Conservation (phyloP, 1,140 invertebrate genomes). For the Homalodisca vitripennis region DNA sequence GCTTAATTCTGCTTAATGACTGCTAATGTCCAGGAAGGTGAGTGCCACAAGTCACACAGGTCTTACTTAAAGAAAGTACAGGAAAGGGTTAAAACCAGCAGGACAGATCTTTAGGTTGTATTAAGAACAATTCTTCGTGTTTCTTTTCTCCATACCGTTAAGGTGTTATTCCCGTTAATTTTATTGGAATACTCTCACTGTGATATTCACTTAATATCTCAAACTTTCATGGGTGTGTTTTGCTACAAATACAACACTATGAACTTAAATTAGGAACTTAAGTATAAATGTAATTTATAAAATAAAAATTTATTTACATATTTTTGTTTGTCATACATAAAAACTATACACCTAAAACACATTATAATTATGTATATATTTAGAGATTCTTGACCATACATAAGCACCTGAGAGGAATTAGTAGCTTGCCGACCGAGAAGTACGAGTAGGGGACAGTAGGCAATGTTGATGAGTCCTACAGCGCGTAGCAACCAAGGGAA, state of each 20-base stretch:
- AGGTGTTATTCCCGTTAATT: too few relatives aligned
- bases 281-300: not conserved
- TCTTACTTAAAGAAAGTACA: too few relatives aligned
- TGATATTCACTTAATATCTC: not conserved
- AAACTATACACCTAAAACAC: not conserved
- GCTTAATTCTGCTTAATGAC: not conserved
- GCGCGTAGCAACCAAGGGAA: slow-evolving; percentile 71
- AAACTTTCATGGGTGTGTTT: not conserved
- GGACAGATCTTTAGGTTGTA: too few relatives aligned
- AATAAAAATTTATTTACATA: not conserved
- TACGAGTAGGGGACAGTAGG: slow-evolving; percentile 50
- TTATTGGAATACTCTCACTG: too few relatives aligned
- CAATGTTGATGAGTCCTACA: slow-evolving; percentile 65
- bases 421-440: slow-evolving; percentile 11
- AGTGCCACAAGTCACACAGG: not conserved
- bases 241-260: not conserved
- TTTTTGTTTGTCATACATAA: not conserved
- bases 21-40: not conserved
- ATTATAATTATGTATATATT: too few relatives aligned
- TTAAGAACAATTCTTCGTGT: too few relatives aligned
- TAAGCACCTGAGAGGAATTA: not conserved
- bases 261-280: not conserved
- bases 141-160: too few relatives aligned
- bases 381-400: too few relatives aligned
- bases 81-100: too few relatives aligned